Base-by-base conservation (phyloP, 2,888 invertebrate genomes). In the Limnephilus auricula region DNA sequence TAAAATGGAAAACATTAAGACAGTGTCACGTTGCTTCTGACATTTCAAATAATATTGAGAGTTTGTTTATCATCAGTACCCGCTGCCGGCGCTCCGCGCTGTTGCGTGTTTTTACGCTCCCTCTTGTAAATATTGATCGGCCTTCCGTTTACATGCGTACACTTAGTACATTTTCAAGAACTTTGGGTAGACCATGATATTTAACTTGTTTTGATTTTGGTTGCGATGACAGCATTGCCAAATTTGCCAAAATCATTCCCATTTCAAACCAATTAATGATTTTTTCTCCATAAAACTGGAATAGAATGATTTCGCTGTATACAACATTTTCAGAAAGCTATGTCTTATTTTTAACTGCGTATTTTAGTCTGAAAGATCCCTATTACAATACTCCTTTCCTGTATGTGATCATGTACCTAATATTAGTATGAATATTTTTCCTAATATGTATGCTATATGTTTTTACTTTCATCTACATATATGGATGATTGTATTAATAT, bases 181-280 rank as follows among this genome's bases (percentile, higher is more conserved):
- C 82, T 82, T 13, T 2, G 15, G 34, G 82, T 82, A 82, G 25
- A 85, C 9, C 13, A n/a, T 45, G n/a, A 30, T 3, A 40, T 30
- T 40, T 6, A 1, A 30, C 18, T 85, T 85, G 85, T 85, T 85
- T 85, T 85, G 45, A 40, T 37, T 85, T 45, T 30, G 45, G 85
- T 85, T 85, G 85, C 85, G 85, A 85, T 85, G 85, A 40, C 85
- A 85, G 45, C 85, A 85, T 40, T n/a, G n/a, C n/a, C 65, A 9
- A 65, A 65, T 65, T 65, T 65, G 25, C n/a, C 25, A 9, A 6
- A 65, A 65, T 65, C 65, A n/a, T 65, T 65, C 65, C 65, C 9
- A 65, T 65, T n/a, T 65, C 9, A 65, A 65, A 25, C 25, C 9
- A 9, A 5, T 65, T 6, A 9, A n/a, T 2, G 65, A 65, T 65